Conservation (phyloP, 2,888 invertebrate genomes). For the Caenorhabditis sulstoni region DNA sequence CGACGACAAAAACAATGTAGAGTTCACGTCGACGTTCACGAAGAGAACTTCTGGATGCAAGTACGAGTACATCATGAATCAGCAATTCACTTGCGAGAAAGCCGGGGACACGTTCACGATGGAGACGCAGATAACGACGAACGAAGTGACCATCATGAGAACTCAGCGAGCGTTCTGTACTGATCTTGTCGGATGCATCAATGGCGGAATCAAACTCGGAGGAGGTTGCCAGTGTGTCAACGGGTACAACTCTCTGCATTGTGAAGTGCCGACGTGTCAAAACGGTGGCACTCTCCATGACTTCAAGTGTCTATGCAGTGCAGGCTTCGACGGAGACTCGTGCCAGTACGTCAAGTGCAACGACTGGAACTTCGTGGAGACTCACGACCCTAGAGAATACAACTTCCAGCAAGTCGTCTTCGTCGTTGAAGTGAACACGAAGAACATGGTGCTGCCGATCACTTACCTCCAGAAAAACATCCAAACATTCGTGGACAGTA, state of each 20-base stretch:
- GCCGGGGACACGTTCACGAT: constrained; percentile 48
- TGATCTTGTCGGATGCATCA: constrained; percentile 53
- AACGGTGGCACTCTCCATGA: constrained; percentile 63
- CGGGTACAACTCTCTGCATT: constrained; percentile 50
- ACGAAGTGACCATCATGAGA: constrained; percentile 56
- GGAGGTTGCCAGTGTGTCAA: constrained; percentile 37
- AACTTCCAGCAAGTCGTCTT: constrained; percentile 65
- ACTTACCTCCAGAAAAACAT: constrained; percentile 48
- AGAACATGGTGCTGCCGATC: constrained; percentile 32
- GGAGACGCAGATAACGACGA: constrained; percentile 27
- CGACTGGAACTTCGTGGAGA: constrained; percentile 66
- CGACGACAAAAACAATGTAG: constrained; percentile 33
- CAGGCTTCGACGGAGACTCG: constrained; percentile 55
- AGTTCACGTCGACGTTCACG: background rate
- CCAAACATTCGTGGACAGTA: constrained; percentile 45
- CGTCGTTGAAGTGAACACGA: constrained; percentile 63
- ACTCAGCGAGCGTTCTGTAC: constrained; percentile 63
- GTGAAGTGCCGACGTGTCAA: constrained; percentile 64
- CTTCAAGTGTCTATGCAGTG: constrained; percentile 61
- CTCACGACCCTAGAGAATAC: constrained; percentile 63
- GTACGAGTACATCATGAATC: constrained; percentile 50
- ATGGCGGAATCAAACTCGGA: constrained; percentile 58
- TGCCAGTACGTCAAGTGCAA: constrained; percentile 64
- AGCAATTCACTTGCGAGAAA: constrained; percentile 25
- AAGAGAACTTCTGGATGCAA: constrained; percentile 55